These are phyloP conservation scores for Synanthedon tipuliformis DNA, from an alignment of 2,888 invertebrate genomes.

Conservation along the genomic window DNA sequence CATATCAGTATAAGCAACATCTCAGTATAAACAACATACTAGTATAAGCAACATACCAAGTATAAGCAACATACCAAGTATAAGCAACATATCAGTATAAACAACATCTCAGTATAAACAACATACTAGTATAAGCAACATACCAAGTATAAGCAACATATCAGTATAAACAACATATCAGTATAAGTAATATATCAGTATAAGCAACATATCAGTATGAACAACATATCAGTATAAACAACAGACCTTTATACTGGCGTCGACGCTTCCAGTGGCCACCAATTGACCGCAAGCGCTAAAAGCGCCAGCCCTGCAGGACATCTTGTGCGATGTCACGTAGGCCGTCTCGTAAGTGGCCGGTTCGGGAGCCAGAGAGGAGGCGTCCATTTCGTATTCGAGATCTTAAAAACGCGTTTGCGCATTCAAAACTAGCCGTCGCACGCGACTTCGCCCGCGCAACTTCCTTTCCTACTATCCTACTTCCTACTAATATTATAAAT, in stretches of 20 bases:
- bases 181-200: no score
- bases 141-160: constrained; percentile 18
- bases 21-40: no score
- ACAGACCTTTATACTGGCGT: constrained; percentile 93
- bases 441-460: no score
- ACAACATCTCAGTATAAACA: no score
- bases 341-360: constrained; percentile 98
- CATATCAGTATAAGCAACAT: no score
- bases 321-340: constrained; percentile 98
- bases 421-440: no score
- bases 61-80: neutral
- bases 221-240: neutral
- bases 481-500: no score
- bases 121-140: neutral
- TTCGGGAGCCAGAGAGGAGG: constrained; percentile 92
- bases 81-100: constrained; percentile 16
- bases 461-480: no score
- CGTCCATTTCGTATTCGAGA: constrained; percentile 96
- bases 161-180: no score
- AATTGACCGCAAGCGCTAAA: constrained; percentile 96
- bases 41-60: no score
- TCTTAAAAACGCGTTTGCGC: constrained; percentile 57
- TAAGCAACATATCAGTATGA: neutral
- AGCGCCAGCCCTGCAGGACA: constrained; percentile 93
- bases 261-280: constrained; percentile 97